Evolutionary conservation across 2,888 invertebrate genomes (phyloP), one percentile per base, ranked within the genome.

Genomic region (Trachelus iudaicus): DNA sequence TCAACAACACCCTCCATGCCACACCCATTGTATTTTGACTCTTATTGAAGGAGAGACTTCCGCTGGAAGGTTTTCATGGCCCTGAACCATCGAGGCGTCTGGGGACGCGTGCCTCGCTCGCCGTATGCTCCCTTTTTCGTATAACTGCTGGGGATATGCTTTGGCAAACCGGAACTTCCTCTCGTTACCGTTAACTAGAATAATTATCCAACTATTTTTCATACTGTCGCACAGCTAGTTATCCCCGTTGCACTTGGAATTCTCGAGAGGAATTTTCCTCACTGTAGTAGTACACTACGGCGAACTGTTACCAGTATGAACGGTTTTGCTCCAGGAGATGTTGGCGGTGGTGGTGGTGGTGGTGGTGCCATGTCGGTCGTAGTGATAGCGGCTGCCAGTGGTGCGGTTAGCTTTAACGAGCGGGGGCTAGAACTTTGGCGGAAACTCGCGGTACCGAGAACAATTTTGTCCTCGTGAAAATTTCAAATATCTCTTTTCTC

Each of bases 21-120:
- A 76, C 81, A 77, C 75, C 82, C 81, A 84, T 86, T 87, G 85
- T 87, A 81, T 79, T 79, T 79, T 79, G 81, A 82, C 78, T 85
- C 85, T 84, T 83, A 81, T 86, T 81, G 81, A 85, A 79, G 77
- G 73, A 77, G 56, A 68, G 76, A 77, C 82, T 84, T 83, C 81
- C 83, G 79, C 75, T 75, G 6, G 15, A 56, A 56, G 56, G 56
- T 56, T 56, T 56, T 23, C 56, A 23, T 56, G 9, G 23, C 9
- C 2, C 15, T 9, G 56, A 56, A 56, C 23, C 56, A 56, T 56
- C 2, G 23, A 56, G 56, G 56, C 56, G 23, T 31, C 15, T 31
- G 31, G 31, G 3, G 71, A 71, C 71, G 71, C 71, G 71, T 71
- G 71, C 71, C 71, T 33, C 71, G 71, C 12, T 0, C 15, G 4